Base-by-base conservation (phyloP, 2,888 invertebrate species). In the Cerceris rybyensis region DNA sequence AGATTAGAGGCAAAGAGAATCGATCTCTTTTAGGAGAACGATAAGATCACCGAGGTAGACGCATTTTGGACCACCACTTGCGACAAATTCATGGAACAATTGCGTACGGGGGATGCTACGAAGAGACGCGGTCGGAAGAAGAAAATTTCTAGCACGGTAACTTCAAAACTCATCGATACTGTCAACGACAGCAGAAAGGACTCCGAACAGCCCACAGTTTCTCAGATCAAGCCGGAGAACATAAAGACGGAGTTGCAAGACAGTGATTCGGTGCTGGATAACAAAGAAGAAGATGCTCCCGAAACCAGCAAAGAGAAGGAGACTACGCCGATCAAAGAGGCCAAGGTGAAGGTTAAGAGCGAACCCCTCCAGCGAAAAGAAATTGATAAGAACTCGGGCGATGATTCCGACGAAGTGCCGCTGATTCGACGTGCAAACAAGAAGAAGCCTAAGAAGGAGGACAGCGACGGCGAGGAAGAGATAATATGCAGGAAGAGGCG, bases 21-120 rank as follows among this genome's bases (percentile, higher is more conserved):
- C 13, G 46, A 28, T 28, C 28, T 28, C 46, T 65, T 28, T 0
- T 66, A 91, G 91, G 91, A 91, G 70, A 91, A 91, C 65, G 90
- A 91, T 42, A 90, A 90, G 70, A 86, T 87, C 54, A 87, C 74
- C 69, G 92, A 88, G 78, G 87, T 91, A 14, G 94, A 94, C 87
- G 91, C 93, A 68, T 92, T 93, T 88, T 97, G 96, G 95, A 94
- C 94, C 64, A 95, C 93, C 88, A 94, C 96, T 16, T 97, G 96
- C 93, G 96, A 96, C 92, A 96, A 94, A 92, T 96, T 97, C 90
- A 94, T 97, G 92, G 96, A 96, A 90, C 96, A 97, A 91, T 92
- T 97, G 59, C 94, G 94, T 91, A 93, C 91, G 81, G 94, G 94
- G 57, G 90, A 91, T 59, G 93, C 93, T 68, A 93, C 93, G 65